A percentile compares a stretch with the other conserved stretches of the same genome.
phyloP scores from a whole-genome alignment of 2,888 invertebrate genomes.

The Cyclophora punctaria region DNA sequence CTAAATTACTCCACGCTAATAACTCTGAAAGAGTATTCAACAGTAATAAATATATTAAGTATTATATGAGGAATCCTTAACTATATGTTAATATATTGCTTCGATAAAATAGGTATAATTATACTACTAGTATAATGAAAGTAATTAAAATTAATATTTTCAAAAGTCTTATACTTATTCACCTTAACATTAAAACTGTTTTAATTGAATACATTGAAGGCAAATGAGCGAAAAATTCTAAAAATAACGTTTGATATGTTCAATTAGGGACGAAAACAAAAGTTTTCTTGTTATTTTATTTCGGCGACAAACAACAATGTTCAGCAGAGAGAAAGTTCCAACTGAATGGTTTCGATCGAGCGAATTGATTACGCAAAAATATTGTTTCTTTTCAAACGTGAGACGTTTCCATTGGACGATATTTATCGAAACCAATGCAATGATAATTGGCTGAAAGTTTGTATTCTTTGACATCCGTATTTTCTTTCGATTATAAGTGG shows the following conservation, averaged over 20 bases:
- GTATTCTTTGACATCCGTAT: too few species aligned
- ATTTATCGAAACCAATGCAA: not conserved
- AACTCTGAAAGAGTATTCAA: too few species aligned
- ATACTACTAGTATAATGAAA: too few species aligned
- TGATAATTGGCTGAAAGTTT: not conserved
- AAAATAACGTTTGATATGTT: slow-evolving; percentile 12
- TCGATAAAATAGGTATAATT: too few species aligned
- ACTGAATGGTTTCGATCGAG: slow-evolving; percentile 23
- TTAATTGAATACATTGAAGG: not conserved
- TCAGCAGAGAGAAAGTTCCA: slow-evolving; percentile 27
- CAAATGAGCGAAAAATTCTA: slow-evolving; percentile 6
- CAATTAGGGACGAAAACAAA: slow-evolving; percentile 25
- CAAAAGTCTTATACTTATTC: too few species aligned
- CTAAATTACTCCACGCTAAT: too few species aligned
- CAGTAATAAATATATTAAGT: too few species aligned
- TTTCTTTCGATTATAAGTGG: too few species aligned
- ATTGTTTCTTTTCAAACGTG: slow-evolving; percentile 22
- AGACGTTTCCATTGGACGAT: slow-evolving; percentile 1
- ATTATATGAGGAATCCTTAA: too few species aligned
- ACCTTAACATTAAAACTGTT: too few species aligned
- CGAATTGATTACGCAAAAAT: slow-evolving; percentile 27
- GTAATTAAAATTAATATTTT: too few species aligned
- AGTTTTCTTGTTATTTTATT: slow-evolving; percentile 27
- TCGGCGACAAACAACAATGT: slow-evolving; percentile 24
- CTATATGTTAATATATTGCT: too few species aligned